phyloP scores from a whole-genome alignment of 1,140 invertebrate genomes.

The Nebria ingens region DNA sequence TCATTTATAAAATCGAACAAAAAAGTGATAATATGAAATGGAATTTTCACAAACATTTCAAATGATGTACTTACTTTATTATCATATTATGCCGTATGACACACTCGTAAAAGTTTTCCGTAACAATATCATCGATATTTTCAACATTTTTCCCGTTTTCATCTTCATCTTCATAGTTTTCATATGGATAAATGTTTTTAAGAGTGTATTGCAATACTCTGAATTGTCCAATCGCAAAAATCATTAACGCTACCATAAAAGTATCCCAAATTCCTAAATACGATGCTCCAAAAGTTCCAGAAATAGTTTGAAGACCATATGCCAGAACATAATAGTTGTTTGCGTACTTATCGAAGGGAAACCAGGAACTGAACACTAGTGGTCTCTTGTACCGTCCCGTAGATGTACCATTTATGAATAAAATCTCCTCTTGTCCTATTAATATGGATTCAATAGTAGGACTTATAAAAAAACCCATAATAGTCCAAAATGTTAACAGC shows the following conservation, averaged over 20 bases:
- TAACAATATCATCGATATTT: background rate
- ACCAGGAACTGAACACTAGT: constrained; percentile 24
- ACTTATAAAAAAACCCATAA: constrained; percentile 18
- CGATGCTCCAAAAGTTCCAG: constrained; percentile 17
- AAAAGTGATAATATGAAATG: too few relatives aligned
- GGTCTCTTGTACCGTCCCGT: constrained; percentile 17
- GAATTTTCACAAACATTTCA: too few relatives aligned
- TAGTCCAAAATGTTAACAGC: constrained; percentile 16
- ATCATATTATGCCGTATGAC: constrained; percentile 20
- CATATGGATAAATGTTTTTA: constrained; percentile 11
- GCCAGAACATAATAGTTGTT: constrained; percentile 16
- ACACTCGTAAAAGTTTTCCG: constrained; percentile 12
- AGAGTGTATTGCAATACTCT: constrained; percentile 19
- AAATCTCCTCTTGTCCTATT: constrained; percentile 16
- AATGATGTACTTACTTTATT: constrained; percentile 14
- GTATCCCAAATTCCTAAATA: constrained; percentile 22
- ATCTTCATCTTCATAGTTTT: background rate
- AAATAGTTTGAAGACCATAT: constrained; percentile 18
- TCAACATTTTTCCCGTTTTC: background rate
- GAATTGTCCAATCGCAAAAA: constrained; percentile 20
- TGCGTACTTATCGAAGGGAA: constrained; percentile 22
- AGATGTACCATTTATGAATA: constrained; percentile 18
- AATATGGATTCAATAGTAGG: constrained; percentile 19
- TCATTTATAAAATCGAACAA: too few relatives aligned
- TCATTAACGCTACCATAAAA: constrained; percentile 20